Percentiles rank a stretch among this genome's conserved stretches.
Evolutionary conservation across 1,140 invertebrate species (phyloP).

Genomic region (Caerostris extrusa): DNA sequence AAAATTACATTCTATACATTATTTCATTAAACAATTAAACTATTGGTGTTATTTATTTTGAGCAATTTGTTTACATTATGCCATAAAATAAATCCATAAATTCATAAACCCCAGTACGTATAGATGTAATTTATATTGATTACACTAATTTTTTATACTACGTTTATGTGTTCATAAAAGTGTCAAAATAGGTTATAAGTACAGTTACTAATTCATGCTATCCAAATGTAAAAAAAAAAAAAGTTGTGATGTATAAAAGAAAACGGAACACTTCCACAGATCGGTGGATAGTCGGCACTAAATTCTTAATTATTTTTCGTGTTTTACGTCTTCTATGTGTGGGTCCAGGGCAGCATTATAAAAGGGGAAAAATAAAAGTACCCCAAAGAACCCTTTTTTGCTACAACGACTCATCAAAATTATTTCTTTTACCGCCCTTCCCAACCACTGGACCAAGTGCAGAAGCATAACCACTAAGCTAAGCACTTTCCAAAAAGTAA

Average conservation of each 20-base stretch:
- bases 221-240: no score
- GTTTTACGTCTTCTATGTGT: neutral
- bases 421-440: neutral
- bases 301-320: neutral
- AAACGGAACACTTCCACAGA: neutral
- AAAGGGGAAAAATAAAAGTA: slow-evolving; percentile 4
- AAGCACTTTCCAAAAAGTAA: slow-evolving; percentile 30
- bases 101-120: no score
- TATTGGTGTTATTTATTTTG: no score
- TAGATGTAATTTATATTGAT: no score
- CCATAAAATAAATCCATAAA: no score
- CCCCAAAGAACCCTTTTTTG: neutral
- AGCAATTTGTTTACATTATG: no score
- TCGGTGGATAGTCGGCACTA: neutral
- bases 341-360: slow-evolving; percentile 17
- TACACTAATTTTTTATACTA: no score
- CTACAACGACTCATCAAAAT: slow-evolving; percentile 27
- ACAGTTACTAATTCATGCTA: no score
- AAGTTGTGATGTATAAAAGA: neutral
- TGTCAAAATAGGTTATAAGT: no score
- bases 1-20: no score
- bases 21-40: no score
- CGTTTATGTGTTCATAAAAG: no score
- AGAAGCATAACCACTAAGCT: slow-evolving; percentile 17
- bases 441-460: neutral